Percentiles rank a stretch among this genome's conserved stretches.
phyloP scores from a whole-genome alignment of 2,113 vertebrate genomes.

The Eulemur macaco region DNA sequence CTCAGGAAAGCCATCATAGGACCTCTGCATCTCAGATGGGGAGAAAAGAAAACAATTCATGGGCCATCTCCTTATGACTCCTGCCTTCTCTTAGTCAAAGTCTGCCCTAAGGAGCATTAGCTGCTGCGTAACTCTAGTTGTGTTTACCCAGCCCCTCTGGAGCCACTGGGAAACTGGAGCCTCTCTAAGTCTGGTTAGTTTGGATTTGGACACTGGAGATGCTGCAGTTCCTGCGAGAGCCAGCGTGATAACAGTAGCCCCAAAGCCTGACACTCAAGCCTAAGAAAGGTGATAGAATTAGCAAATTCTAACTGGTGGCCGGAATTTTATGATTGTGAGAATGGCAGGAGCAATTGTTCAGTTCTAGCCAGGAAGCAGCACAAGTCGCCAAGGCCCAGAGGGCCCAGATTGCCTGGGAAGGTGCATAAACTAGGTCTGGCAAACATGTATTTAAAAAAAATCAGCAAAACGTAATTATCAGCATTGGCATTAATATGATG shows the following conservation, averaged over 20 bases:
- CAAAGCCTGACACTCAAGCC: not conserved
- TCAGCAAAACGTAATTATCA: not conserved
- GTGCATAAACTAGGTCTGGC: not conserved
- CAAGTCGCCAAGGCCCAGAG: not conserved
- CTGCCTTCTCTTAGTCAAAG: not conserved
- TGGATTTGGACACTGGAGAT: not conserved
- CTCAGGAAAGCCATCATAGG: not conserved
- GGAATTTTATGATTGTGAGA: not conserved
- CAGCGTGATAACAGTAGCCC: rapidly evolving
- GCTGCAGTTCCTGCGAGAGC: not conserved
- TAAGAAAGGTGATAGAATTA: not conserved
- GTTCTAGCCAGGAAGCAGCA: not conserved
- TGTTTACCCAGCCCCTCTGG: too few relatives aligned
- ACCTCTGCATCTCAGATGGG: not conserved
- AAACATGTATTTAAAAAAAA: not conserved
- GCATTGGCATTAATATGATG: not conserved
- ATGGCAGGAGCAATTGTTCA: not conserved
- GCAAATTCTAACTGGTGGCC: not conserved
- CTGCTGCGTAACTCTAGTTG: not conserved
- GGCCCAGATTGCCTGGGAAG: not conserved
- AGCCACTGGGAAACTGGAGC: not conserved
- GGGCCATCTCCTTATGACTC: not conserved
- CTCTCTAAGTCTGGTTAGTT: not conserved
- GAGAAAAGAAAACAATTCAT: not conserved
- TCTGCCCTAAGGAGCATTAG: not conserved